Evolutionary conservation across 2,113 vertebrate genomes (phyloP).

Genomic region (Spea multiplicata): DNA sequence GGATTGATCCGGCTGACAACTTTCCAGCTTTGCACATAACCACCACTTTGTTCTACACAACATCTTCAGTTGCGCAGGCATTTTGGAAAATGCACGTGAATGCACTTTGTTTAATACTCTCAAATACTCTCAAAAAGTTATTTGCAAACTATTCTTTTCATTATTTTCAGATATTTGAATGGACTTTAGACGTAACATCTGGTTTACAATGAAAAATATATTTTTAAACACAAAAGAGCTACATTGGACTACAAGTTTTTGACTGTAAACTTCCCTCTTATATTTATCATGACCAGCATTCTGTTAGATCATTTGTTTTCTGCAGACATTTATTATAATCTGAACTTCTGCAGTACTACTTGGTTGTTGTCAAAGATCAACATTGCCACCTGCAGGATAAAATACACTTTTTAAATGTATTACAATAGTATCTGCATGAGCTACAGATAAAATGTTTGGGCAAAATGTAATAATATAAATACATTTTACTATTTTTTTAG

Average conservation of each 20-base stretch:
- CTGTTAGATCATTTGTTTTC: conserved; percentile 34
- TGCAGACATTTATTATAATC: conserved; percentile 38
- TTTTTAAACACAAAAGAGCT: conserved; percentile 3
- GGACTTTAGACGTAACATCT: conserved; percentile 12
- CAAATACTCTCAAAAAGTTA: background rate
- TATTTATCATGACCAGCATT: conserved; percentile 39
- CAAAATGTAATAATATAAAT: too few species aligned
- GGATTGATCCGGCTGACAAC: too few species aligned
- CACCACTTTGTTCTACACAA: too few species aligned
- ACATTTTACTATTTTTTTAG: too few species aligned
- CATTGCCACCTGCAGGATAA: conserved; percentile 21
- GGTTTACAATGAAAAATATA: background rate
- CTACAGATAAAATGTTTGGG: too few species aligned
- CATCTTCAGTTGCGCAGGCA: too few species aligned
- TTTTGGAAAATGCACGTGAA: too few species aligned
- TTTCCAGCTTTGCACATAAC: too few species aligned
- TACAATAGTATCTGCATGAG: too few species aligned
- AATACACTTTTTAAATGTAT: background rate
- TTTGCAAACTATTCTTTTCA: background rate
- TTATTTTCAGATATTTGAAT: background rate
- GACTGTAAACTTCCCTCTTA: conserved; percentile 28
- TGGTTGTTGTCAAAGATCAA: conserved; percentile 18
- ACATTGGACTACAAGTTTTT: conserved; percentile 25
- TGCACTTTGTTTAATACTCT: too few species aligned
- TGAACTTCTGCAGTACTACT: conserved; percentile 32